phyloP scores from a whole-genome alignment of 2,113 vertebrate genomes.

The Strix aluco region DNA sequence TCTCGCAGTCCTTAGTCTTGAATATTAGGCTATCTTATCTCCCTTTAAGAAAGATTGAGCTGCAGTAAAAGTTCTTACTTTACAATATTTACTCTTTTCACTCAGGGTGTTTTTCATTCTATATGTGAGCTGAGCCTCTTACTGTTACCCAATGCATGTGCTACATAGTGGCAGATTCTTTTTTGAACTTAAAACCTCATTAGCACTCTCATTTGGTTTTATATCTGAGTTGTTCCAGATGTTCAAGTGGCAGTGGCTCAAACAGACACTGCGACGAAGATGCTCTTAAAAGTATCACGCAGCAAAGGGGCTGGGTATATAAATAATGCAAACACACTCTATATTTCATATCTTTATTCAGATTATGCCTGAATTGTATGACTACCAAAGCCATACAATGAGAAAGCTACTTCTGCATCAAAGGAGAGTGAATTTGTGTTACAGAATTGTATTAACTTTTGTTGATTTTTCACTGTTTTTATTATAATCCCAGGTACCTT shows the following conservation, averaged over 20 bases:
- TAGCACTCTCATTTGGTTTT: neutral
- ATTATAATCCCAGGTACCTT: slow-evolving; percentile 85
- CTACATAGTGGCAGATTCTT: neutral
- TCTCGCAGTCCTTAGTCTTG: neutral
- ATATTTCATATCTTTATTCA: neutral
- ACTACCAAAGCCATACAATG: neutral
- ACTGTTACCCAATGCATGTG: neutral
- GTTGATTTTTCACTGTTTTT: neutral
- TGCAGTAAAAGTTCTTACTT: neutral
- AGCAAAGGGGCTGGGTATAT: neutral
- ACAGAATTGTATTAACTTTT: neutral
- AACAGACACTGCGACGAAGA: neutral
- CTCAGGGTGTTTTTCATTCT: neutral
- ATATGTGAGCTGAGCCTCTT: neutral
- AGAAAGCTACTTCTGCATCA: neutral
- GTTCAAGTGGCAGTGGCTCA: neutral
- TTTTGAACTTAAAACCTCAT: neutral
- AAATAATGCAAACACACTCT: neutral
- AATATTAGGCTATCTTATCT: neutral
- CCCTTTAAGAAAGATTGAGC: neutral
- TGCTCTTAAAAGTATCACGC: neutral
- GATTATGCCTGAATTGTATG: neutral
- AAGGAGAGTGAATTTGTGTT: neutral
- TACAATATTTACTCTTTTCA: neutral
- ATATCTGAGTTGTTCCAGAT: neutral